Conservation (phyloP, 2,113 vertebrate species). For the Peromyscus polionotus region DNA sequence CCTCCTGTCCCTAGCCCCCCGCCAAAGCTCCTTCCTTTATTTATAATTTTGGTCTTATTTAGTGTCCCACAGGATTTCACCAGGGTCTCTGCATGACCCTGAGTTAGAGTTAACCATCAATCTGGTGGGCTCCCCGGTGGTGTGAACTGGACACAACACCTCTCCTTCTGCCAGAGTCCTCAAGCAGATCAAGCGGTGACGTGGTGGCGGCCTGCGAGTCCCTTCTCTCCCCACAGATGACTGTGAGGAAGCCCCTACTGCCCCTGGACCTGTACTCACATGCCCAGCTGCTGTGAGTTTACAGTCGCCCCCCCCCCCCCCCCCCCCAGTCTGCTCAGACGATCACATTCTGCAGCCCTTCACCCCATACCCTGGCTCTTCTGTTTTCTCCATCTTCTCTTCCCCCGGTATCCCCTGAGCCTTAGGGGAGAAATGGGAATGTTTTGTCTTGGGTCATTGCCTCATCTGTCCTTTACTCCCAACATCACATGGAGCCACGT, state of each 20-base stretch:
- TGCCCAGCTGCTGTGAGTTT: too few species aligned
- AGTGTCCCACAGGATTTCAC: too few species aligned
- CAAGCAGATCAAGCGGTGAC: neutral
- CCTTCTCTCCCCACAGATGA: too few species aligned
- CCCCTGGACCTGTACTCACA: too few species aligned
- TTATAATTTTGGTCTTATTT: neutral
- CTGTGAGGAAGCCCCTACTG: neutral
- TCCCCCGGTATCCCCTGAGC: neutral
- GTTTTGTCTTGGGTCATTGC: neutral
- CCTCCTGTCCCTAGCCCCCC: too few species aligned
- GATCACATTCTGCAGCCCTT: neutral
- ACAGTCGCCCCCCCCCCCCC: rapidly evolving
- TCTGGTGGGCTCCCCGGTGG: neutral
- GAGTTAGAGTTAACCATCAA: neutral
- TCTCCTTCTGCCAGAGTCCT: neutral
- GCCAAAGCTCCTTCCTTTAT: neutral
- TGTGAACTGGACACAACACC: too few species aligned
- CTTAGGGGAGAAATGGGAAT: neutral
- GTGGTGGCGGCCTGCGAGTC: too few species aligned
- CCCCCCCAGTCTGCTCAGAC: neutral
- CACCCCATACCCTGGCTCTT: neutral
- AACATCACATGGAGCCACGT: too few species aligned
- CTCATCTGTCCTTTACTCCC: too few species aligned
- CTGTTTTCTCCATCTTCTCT: too few species aligned
- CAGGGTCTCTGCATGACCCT: neutral